Base-by-base conservation (phyloP, 2,113 vertebrate genomes). In the Forbesichthys agassizii region DNA sequence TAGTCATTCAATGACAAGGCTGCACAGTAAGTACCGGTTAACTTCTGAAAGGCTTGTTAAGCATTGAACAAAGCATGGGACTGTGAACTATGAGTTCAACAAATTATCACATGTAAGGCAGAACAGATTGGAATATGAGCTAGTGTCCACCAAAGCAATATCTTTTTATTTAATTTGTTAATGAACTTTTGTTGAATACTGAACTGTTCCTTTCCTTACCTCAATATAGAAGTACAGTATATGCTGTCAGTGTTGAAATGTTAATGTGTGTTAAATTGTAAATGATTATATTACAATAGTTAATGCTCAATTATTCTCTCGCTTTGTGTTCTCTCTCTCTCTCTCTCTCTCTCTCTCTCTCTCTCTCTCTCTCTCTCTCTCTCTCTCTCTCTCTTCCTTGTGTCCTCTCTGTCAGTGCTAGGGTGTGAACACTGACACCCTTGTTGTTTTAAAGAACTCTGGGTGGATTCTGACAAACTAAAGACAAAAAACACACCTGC, bases 361-460 rank as follows among this genome's bases (percentile, higher is more conserved):
- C 53, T 27, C 27, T 27, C 27, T 33, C 48, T 64, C 42, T 51
- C 61, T 64, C 61, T 48, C 61, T 27, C 47, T 49, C 61, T 51
- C 14, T 47, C 59, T 61, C 59, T 42, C 36, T 71, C 42, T 70
- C 53, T 27, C 27, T 27, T 2, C 53, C 53, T 59, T 20, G 20
- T 11, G 33, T 16, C 66, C 8, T 59, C 48, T 66, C 42, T 14
- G 20, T 69, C 51, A 56, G 64, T 67, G 67, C 63, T 2, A 3
- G 66, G 70, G 79, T 75, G 81, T 86, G 73, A 88, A 86, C 80
- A 75, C 63, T 57, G 73, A 86, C 82, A 84, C 81, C 69, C 56
- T 52, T 80, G 84, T 79, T 86, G 72, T 83, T 77, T 77, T 64
- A n/a, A 75, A 65, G 77, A 80, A 70, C 70, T 66, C 74, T 73